A percentile compares a stretch with the other conserved stretches of the same genome.
Conservation (phyloP, 2,113 vertebrate species). For the Noctilio leporinus region DNA sequence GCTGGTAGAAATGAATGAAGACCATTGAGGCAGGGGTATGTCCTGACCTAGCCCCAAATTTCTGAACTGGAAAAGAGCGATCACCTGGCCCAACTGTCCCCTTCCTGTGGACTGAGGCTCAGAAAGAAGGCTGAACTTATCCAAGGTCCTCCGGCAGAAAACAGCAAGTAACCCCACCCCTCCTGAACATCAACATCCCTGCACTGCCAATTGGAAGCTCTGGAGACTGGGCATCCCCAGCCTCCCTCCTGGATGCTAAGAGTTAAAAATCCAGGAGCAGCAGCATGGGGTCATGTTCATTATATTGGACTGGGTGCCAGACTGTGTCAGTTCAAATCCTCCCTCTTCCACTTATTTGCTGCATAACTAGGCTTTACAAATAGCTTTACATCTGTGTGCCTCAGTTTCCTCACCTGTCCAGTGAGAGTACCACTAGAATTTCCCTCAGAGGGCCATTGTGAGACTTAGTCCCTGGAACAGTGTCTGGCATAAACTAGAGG, state of each 20-base stretch:
- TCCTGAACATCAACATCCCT: not conserved
- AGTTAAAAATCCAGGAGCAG: not conserved
- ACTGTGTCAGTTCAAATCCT: not conserved
- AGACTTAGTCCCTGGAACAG: not conserved
- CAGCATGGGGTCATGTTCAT: not conserved
- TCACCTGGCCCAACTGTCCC: not conserved
- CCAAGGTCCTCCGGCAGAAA: not conserved
- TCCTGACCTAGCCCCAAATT: not conserved
- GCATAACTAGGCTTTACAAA: not conserved
- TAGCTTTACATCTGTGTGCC: not conserved
- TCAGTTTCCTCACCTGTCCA: not conserved
- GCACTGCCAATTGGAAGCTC: not conserved
- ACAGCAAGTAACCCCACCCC: not conserved
- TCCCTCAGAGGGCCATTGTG: not conserved
- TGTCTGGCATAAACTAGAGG: not conserved
- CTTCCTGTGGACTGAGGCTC: not conserved
- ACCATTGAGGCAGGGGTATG: not conserved
- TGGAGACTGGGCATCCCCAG: rapidly evolving
- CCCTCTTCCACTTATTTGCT: not conserved
- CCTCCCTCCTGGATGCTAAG: not conserved
- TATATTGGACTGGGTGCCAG: not conserved
- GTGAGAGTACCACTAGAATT: not conserved
- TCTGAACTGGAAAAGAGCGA: not conserved
- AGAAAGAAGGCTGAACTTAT: not conserved
- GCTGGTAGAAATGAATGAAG: not conserved